Base-by-base conservation (phyloP, 2,797 vertebrate species). In the Sebastolobus alascanus region DNA sequence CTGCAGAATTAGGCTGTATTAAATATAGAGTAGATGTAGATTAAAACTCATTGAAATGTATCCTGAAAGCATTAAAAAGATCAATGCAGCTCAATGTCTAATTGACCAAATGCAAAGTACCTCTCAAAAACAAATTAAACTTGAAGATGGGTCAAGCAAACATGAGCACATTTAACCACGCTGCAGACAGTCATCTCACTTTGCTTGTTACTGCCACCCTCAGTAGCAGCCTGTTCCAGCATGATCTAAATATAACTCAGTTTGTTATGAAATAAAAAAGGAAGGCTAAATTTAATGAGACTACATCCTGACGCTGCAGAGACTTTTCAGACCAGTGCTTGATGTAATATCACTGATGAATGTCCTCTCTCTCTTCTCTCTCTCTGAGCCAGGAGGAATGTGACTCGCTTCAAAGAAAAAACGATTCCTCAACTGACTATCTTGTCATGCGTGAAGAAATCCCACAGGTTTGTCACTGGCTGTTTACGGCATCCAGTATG, bases 231-330 rank as follows among this genome's bases (percentile, higher is more conserved):
- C 66, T 86, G 89, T 73, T 89, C 88, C 83, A 84, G 87, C 75
- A 46, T 46, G 83, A 81, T 89, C 93, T 95, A 95, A 94, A 95
- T 89, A 94, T 94, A 95, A 83, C 90, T 69, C 70, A 0, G 84
- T 94, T 92, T 92, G 86, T 90, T 93, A 92, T 90, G 85, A 93
- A 94, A 92, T 91, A 52, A 89, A 89, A 92, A 91, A 89, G 88
- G 84, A 89, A 74, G 87, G 89, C 86, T 90, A 87, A 87, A 92
- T 94, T 89, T 94, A 94, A 95, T 93, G 89, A 93, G 92, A 84
- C 85, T 70, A 66, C 82, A 77, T 71, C 90, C 76, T 85, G 87
- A 92, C 16, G 86, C 84, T 72, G 78, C 82, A 58, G 76, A 88
- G 79, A 83, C 82, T 87, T 82, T 84, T 90, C 80, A 86, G 78